A percentile compares a stretch with the other conserved stretches of the same genome.
Conservation (phyloP, 2,888 invertebrate genomes). For the Dicyrtomina minuta region DNA sequence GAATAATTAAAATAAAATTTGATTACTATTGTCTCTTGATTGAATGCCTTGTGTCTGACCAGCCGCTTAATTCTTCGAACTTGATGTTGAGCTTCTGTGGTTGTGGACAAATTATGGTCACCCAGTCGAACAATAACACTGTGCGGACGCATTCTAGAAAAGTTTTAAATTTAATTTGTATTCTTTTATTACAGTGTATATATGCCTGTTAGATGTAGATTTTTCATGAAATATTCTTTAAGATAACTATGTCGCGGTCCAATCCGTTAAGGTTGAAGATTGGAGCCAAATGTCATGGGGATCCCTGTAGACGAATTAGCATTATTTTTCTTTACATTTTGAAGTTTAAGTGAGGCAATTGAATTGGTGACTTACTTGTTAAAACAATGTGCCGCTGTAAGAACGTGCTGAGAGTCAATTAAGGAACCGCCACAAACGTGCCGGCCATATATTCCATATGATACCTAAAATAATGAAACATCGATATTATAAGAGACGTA, state of each 20-base stretch:
- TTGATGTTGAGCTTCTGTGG: conserved; percentile 74
- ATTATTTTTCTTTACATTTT: not conserved
- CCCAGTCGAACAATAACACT: conserved; percentile 77
- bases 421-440: conserved; percentile 87
- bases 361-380: not conserved
- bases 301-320: not conserved
- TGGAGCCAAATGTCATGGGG: too few relatives aligned
- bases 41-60: conserved; percentile 65
- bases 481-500: too few relatives aligned
- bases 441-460: too few relatives aligned
- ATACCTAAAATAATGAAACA: too few relatives aligned
- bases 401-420: conserved; percentile 73
- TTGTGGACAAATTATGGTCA: conserved; percentile 77
- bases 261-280: too few relatives aligned
- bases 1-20: not conserved
- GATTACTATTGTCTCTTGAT: not conserved
- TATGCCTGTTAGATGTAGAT: conserved; percentile 63
- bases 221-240: not conserved
- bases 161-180: conserved; percentile 60
- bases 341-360: not conserved
- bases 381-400: conserved; percentile 71
- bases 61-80: conserved; percentile 76
- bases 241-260: too few relatives aligned
- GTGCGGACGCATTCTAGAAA: conserved; percentile 61
- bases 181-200: conserved; percentile 60